Conservation (phyloP, 2,888 invertebrate genomes). For the Lithophane semibrunnea region DNA sequence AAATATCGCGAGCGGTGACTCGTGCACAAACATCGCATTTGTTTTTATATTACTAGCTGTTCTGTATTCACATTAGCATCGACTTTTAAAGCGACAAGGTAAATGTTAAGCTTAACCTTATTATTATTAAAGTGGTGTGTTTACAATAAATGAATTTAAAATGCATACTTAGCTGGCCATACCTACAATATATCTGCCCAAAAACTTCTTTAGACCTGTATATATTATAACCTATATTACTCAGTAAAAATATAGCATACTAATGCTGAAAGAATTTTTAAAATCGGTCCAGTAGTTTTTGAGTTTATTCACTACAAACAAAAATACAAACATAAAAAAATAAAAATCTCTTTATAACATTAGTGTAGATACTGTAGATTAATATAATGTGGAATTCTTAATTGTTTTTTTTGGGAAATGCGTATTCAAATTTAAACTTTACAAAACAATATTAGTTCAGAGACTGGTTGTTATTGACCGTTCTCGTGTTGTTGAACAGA, state of each 20-base stretch:
- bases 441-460: slow-evolving; percentile 33
- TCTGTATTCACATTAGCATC: background rate
- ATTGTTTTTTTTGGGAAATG: background rate
- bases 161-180: background rate
- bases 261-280: too few relatives aligned
- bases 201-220: background rate
- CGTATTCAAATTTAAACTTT: background rate
- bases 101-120: background rate
- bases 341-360: too few relatives aligned
- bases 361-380: too few relatives aligned
- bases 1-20: slow-evolving; percentile 38
- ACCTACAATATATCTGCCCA: background rate
- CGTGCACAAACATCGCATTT: slow-evolving; percentile 19
- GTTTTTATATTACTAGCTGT: slow-evolving; percentile 3
- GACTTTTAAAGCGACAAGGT: background rate
- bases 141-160: too few relatives aligned
- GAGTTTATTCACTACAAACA: too few relatives aligned
- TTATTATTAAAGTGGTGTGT: background rate
- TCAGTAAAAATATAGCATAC: too few relatives aligned
- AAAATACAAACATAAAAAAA: too few relatives aligned
- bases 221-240: too few relatives aligned
- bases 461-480: slow-evolving; percentile 16
- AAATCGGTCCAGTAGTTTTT: too few relatives aligned
- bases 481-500: slow-evolving; percentile 27
- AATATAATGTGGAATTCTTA: background rate